Evolutionary conservation across 2,888 invertebrate genomes (phyloP), one percentile per base, ranked within the genome.

Genomic region (Caenorhabditis drosophilae): DNA sequence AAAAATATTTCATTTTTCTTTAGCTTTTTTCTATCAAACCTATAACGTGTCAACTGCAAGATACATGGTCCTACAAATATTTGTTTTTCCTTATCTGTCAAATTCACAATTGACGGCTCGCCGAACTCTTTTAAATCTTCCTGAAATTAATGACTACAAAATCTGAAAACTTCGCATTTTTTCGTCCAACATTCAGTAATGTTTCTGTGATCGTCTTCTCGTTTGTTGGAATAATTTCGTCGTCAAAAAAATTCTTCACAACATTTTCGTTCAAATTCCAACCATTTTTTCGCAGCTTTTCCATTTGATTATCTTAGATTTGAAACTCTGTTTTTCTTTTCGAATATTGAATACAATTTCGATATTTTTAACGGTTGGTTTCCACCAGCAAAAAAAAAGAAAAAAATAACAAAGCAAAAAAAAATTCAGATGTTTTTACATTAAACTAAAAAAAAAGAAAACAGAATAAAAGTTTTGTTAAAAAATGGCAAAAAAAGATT

Each of bases 221-320:
- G 3, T 45, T 48, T 27, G 49, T 55, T 20, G 62, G 62, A 12
- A 62, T 18, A 12, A 48, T 26, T 23, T 27, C 46, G 34, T 64
- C 49, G 15, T 50, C 50, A 36, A 70, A 64, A 22, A 59, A 34
- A 2, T 60, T 36, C 7, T 25, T 26, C 7, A 50, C 23, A 11
- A 48, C 42, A 11, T 27, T 41, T 20, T 67, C 61, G 45, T 70
- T 62, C 12, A 70, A 38, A 26, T 51, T n/a, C 70, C 70, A 70
- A 15, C 70, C 70, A 2, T 52, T 44, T 60, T 52, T 53, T 25
- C 42, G 51, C 0, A 67, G 56, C n/a, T 51, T 42, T 2, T 60
- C 59, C 66, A 60, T 67, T 47, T 38, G 18, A 22, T n/a, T 16
- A 1, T 31, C 16, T 15, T 35, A 20, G 46, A 18, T 3, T 31